Conservation (phyloP, 2,888 invertebrate species). For the Hemaris fuciformis region DNA sequence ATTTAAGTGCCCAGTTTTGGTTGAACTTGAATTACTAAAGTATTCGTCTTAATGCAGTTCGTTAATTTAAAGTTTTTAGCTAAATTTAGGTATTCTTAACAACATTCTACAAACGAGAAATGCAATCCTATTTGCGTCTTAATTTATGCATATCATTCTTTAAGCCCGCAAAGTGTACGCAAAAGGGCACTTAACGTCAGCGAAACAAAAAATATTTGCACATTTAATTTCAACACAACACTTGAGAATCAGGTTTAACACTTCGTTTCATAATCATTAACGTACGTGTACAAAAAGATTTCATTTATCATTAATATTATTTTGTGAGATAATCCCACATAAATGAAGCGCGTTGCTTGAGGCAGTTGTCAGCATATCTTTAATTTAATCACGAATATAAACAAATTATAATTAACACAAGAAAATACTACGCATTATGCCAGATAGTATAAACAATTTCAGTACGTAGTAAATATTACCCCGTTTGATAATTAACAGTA, state of each 20-base stretch:
- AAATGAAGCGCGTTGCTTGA: neutral
- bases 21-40: neutral
- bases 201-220: slow-evolving; percentile 23
- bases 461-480: neutral
- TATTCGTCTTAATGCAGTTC: neutral
- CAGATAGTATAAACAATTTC: neutral
- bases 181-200: slow-evolving; percentile 24
- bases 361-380: neutral
- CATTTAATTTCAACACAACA: slow-evolving; percentile 30
- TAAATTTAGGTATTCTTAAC: neutral
- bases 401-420: neutral
- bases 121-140: slow-evolving; percentile 20
- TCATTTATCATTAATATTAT: slow-evolving; percentile 31
- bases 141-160: slow-evolving; percentile 24
- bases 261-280: slow-evolving; percentile 40
- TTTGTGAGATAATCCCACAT: neutral
- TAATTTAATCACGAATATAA: neutral
- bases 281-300: slow-evolving; percentile 42
- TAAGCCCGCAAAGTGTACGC: slow-evolving; percentile 19
- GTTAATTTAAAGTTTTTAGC: neutral
- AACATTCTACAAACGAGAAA: neutral
- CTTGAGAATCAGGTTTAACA: slow-evolving; percentile 37
- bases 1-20: no score
- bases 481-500: neutral
- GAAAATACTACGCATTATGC: neutral